These are phyloP conservation scores for Drosophila neonasuta DNA, from an alignment of 2,888 invertebrate genomes.

Conservation along the genomic window DNA sequence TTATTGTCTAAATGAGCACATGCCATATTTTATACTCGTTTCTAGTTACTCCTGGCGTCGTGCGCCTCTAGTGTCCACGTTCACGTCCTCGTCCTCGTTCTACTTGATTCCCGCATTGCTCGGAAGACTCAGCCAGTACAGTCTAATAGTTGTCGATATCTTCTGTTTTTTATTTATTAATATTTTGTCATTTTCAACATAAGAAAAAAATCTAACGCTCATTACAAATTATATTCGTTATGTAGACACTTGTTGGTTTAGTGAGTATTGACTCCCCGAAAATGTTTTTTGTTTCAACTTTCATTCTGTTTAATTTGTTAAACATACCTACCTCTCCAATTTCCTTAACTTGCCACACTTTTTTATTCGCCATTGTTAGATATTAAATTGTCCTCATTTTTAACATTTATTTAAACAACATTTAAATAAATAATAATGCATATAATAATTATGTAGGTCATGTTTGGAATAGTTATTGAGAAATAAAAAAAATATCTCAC, in stretches of 20 bases:
- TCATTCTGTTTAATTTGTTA: slow-evolving; percentile 29
- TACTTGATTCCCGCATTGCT: slow-evolving; percentile 58
- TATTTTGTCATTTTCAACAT: slow-evolving; percentile 44
- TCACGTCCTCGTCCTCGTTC: slow-evolving; percentile 48
- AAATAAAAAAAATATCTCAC: too few relatives aligned
- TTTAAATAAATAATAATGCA: background rate
- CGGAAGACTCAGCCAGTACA: slow-evolving; percentile 55
- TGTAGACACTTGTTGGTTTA: slow-evolving; percentile 61
- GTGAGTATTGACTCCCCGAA: slow-evolving; percentile 61
- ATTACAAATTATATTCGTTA: slow-evolving; percentile 43
- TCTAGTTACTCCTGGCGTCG: slow-evolving; percentile 80
- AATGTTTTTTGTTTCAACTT: slow-evolving; percentile 35
- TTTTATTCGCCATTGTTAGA: slow-evolving; percentile 23
- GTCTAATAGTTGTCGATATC: slow-evolving; percentile 39
- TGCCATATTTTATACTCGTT: slow-evolving; percentile 69
- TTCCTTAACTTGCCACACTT: slow-evolving; percentile 3
- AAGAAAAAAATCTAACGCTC: slow-evolving; percentile 24
- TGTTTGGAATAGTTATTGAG: too few relatives aligned
- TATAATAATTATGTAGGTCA: too few relatives aligned
- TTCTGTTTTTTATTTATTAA: slow-evolving; percentile 43
- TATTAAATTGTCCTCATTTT: slow-evolving; percentile 9
- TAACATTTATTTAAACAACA: background rate
- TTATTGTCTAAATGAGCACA: slow-evolving; percentile 51
- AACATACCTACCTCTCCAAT: slow-evolving; percentile 6
- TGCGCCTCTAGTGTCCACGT: slow-evolving; percentile 70